Percentiles rank a stretch among this genome's conserved stretches.
These are phyloP conservation scores for Aphidius colemani DNA, from an alignment of 2,888 invertebrate species.

Conservation along the genomic window DNA sequence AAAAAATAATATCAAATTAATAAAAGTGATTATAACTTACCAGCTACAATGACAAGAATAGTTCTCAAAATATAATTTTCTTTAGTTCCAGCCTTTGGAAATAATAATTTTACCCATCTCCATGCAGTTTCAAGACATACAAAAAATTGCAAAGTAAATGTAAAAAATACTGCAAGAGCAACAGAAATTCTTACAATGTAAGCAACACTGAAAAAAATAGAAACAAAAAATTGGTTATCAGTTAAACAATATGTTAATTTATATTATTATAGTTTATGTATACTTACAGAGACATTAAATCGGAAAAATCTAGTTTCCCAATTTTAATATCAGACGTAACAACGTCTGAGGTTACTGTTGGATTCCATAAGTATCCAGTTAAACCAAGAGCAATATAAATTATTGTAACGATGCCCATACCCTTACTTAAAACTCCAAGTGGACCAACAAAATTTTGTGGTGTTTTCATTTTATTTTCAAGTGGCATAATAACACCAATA, in stretches of 20 bases:
- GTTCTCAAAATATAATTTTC: conserved; percentile 76
- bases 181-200: conserved; percentile 86
- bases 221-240: conserved; percentile 25
- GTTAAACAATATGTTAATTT: not conserved
- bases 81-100: conserved; percentile 69
- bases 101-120: conserved; percentile 76
- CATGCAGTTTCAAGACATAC: conserved; percentile 93
- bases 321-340: conserved; percentile 78
- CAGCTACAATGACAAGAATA: conserved; percentile 62
- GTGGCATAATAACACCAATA: conserved; percentile 83
- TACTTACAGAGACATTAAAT: no score
- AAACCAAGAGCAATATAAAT: conserved; percentile 90
- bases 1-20: conserved; percentile 13
- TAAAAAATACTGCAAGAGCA: conserved; percentile 88
- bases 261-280: no score
- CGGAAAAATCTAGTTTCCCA: no score
- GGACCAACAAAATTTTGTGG: conserved; percentile 80
- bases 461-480: conserved; percentile 91
- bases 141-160: conserved; percentile 95
- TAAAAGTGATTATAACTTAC: conserved; percentile 49
- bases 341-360: conserved; percentile 66
- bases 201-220: conserved; percentile 70
- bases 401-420: conserved; percentile 86
- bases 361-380: conserved; percentile 86
- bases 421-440: conserved; percentile 87